These are phyloP conservation scores for Coptotermes formosanus DNA, from an alignment of 1,140 invertebrate species.

Conservation along the genomic window DNA sequence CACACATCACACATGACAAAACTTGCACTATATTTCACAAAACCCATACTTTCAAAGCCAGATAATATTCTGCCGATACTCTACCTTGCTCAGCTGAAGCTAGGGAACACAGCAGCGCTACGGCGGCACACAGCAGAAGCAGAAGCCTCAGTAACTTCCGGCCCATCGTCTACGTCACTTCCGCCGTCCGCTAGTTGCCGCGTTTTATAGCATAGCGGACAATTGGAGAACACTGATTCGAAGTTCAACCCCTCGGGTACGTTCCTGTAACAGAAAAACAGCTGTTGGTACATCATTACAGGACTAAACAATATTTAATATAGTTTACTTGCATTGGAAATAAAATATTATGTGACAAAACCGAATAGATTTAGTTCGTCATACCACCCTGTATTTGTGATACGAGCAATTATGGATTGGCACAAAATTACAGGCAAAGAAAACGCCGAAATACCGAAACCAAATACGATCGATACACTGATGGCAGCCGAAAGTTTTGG, in stretches of 20 bases:
- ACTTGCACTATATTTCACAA: too few relatives aligned
- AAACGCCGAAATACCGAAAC: too few relatives aligned
- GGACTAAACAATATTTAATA: too few relatives aligned
- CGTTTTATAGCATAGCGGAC: slow-evolving; percentile 8
- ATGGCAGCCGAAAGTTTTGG: too few relatives aligned
- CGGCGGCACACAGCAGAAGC: slow-evolving; percentile 20
- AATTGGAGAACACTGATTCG: background rate
- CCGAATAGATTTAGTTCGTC: too few relatives aligned
- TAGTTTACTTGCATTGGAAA: too few relatives aligned
- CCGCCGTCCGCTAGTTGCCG: background rate
- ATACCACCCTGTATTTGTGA: too few relatives aligned
- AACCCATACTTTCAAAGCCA: background rate
- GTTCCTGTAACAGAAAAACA: background rate
- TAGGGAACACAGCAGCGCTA: background rate
- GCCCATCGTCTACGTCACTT: slow-evolving; percentile 26
- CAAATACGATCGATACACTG: too few relatives aligned
- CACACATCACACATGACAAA: background rate
- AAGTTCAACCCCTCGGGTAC: background rate
- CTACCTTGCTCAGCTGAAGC: slow-evolving; percentile 23
- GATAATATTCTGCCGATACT: background rate
- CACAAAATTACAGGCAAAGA: too few relatives aligned
- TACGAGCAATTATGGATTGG: too few relatives aligned
- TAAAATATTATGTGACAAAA: too few relatives aligned
- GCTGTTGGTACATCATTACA: background rate
- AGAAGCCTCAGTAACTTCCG: slow-evolving; percentile 11